Conservation (phyloP, 2,797 vertebrate species). For the Tadarida brasiliensis region DNA sequence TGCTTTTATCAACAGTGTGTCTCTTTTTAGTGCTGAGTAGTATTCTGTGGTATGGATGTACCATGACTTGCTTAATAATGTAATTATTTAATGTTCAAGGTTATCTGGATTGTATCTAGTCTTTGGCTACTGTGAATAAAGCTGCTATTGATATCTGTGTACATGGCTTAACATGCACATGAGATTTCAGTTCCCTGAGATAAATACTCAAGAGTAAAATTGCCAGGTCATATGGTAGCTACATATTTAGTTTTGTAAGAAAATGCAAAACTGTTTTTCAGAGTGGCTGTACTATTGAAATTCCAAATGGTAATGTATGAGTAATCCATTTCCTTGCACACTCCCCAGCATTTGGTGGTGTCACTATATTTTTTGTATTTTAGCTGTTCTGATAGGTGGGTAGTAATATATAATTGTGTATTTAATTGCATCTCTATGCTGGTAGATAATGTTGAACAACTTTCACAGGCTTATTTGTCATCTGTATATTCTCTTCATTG, state of each 20-base stretch:
- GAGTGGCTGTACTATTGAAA: neutral
- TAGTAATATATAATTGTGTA: neutral
- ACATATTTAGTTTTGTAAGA: neutral
- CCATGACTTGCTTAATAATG: neutral
- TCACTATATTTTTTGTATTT: neutral
- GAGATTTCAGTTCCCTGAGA: neutral
- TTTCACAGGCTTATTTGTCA: neutral
- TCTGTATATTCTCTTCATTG: neutral
- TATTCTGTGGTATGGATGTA: neutral
- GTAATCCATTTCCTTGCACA: neutral
- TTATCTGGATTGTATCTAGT: neutral
- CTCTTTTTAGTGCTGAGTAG: neutral
- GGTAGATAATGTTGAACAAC: neutral
- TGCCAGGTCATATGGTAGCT: neutral
- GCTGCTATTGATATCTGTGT: neutral
- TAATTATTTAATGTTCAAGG: neutral
- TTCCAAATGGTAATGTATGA: neutral
- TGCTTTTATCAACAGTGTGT: neutral
- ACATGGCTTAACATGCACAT: neutral
- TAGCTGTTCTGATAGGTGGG: neutral
- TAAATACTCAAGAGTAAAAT: neutral
- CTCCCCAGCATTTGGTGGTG: neutral
- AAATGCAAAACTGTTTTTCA: neutral
- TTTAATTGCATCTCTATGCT: neutral
- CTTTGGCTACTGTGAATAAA: neutral